Evolutionary conservation across 2,888 invertebrate genomes (phyloP).

Genomic region (Pemphredon lugubris): DNA sequence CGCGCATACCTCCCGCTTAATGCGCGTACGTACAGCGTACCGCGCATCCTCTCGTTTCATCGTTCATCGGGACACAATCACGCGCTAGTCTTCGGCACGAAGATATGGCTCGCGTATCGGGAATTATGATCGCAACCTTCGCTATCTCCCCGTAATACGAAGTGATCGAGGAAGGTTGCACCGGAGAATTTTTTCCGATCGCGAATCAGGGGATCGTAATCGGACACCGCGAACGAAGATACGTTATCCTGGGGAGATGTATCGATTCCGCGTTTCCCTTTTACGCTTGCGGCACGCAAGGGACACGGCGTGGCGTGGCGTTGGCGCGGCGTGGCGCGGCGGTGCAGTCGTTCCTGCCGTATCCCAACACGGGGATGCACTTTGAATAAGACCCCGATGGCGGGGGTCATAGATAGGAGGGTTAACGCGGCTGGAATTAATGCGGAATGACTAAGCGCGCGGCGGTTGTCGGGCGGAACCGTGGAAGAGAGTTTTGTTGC

Average conservation of each 20-base stretch:
- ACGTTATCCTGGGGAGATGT: slow-evolving; percentile 45
- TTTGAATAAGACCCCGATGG: slow-evolving; percentile 21
- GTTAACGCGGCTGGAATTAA: slow-evolving; percentile 64
- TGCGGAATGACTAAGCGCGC: slow-evolving; percentile 63
- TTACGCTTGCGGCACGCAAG: slow-evolving; percentile 30
- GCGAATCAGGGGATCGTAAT: slow-evolving; percentile 48
- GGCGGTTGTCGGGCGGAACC: slow-evolving; percentile 40
- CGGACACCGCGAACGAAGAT: slow-evolving; percentile 37
- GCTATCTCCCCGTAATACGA: slow-evolving; percentile 6
- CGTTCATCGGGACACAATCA: background rate
- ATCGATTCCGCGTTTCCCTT: slow-evolving; percentile 58
- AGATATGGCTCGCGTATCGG: slow-evolving; percentile 1
- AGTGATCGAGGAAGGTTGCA: slow-evolving; percentile 29
- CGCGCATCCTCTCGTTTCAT: no score
- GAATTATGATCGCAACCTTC: slow-evolving; percentile 10
- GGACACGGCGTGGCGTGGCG: no score
- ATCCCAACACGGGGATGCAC: slow-evolving; percentile 54
- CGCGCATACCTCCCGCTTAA: no score
- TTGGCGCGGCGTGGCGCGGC: no score
- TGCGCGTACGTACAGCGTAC: no score
- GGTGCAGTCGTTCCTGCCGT: slow-evolving; percentile 28
- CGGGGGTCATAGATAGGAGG: slow-evolving; percentile 56
- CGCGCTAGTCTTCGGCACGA: background rate
- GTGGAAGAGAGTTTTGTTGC: slow-evolving; percentile 37
- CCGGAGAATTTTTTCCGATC: slow-evolving; percentile 32